Conservation (phyloP, 2,797 vertebrate species). For the Pampus argenteus region DNA sequence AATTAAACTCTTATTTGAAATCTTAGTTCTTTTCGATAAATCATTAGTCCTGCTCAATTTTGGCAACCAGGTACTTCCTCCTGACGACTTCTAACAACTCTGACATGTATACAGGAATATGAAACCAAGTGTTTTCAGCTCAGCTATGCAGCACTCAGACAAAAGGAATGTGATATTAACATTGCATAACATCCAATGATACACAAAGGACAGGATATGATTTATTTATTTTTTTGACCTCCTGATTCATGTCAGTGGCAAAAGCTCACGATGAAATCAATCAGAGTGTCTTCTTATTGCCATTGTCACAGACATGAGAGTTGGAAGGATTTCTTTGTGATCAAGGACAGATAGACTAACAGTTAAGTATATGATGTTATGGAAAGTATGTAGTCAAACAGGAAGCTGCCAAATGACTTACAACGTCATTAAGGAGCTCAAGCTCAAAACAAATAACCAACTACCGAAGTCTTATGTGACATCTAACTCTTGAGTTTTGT, state of each 20-base stretch:
- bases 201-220: slow-evolving; percentile 17
- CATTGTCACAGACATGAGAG: background rate
- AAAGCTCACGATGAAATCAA: background rate
- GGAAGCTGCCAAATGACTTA: slow-evolving; percentile 57
- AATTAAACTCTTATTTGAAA: background rate
- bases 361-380: slow-evolving; percentile 12
- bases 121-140: slow-evolving; percentile 10
- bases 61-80: background rate
- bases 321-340: slow-evolving; percentile 13
- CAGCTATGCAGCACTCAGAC: slow-evolving; percentile 16
- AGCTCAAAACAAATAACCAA: slow-evolving; percentile 27
- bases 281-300: background rate
- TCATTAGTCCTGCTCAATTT: background rate
- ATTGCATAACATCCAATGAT: slow-evolving; percentile 38
- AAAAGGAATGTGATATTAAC: slow-evolving; percentile 9
- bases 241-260: background rate
- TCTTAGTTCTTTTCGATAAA: background rate
- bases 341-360: slow-evolving; percentile 11
- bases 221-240: background rate
- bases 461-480: slow-evolving; percentile 9
- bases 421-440: slow-evolving; percentile 10
- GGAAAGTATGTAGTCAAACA: slow-evolving; percentile 73
- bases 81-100: background rate
- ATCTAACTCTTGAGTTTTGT: background rate
- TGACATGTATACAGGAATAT: background rate